phyloP scores from a whole-genome alignment of 2,888 invertebrate genomes.

The Opisthograptis luteolata region DNA sequence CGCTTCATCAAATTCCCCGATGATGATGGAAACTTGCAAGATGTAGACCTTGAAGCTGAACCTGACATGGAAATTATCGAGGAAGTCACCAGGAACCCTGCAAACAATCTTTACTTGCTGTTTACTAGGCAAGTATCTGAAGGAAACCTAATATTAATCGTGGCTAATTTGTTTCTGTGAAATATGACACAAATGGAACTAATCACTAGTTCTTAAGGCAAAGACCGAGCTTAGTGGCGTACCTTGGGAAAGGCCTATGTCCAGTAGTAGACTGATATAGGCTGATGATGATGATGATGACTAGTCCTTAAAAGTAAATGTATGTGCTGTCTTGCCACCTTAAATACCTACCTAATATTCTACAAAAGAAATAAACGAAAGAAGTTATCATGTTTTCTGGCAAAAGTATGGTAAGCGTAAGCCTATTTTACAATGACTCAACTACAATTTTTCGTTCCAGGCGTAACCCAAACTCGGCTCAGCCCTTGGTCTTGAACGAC shows the following conservation, averaged over 20 bases:
- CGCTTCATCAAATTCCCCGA: constrained; percentile 54
- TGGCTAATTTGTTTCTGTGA: not conserved
- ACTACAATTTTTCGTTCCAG: constrained; percentile 37
- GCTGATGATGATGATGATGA: too few relatives aligned
- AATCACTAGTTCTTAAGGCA: too few relatives aligned
- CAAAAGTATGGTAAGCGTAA: too few relatives aligned
- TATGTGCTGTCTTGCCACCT: too few relatives aligned
- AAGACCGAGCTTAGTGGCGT: too few relatives aligned
- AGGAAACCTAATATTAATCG: not conserved
- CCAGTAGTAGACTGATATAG: too few relatives aligned
- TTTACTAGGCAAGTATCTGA: constrained; percentile 49
- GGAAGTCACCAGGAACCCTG: constrained; percentile 51
- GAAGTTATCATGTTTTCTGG: too few relatives aligned
- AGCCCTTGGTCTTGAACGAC: constrained; percentile 47
- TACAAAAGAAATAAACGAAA: too few relatives aligned
- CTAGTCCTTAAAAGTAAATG: too few relatives aligned
- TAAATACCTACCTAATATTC: too few relatives aligned
- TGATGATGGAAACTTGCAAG: constrained; percentile 49
- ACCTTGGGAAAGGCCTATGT: too few relatives aligned
- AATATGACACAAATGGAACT: too few relatives aligned
- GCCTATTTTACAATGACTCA: not conserved
- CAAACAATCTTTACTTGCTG: constrained; percentile 49
- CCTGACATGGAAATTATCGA: constrained; percentile 45
- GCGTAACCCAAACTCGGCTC: constrained; percentile 42
- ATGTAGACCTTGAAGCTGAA: constrained; percentile 53